Conservation (phyloP, 2,888 invertebrate genomes). For the Lampropteryx suffumata region DNA sequence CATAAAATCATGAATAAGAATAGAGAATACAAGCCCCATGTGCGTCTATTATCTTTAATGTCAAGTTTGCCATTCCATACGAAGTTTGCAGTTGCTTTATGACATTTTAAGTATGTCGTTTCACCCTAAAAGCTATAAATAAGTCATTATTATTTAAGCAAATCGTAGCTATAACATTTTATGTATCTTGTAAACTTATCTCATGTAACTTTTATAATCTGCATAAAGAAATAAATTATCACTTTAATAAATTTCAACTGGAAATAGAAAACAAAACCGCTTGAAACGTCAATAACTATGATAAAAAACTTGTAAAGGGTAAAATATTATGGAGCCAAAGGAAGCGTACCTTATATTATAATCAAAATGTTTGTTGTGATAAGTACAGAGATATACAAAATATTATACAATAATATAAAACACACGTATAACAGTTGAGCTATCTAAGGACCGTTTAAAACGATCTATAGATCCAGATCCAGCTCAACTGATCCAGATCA, state of each 20-base stretch:
- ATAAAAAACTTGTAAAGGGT: no score
- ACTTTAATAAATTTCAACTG: not conserved
- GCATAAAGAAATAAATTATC: not conserved
- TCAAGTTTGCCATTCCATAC: conserved; percentile 8
- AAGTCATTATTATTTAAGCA: conserved; percentile 18
- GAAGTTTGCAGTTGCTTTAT: conserved; percentile 11
- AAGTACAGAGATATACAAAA: no score
- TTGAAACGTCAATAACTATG: no score
- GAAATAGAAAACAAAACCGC: no score
- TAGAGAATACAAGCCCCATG: not conserved
- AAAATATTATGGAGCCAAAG: no score
- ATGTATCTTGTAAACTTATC: conserved; percentile 16
- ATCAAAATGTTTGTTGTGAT: no score
- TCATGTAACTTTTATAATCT: conserved; percentile 8
- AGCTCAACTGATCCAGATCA: no score
- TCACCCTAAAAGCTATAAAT: conserved; percentile 16
- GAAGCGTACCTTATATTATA: no score
- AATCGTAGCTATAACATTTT: conserved; percentile 14
- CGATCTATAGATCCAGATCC: no score
- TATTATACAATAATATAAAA: no score
- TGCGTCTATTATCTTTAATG: conserved; percentile 2
- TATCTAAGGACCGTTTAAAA: no score
- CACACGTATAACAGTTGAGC: no score
- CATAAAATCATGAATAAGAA: not conserved
- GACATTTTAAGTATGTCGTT: conserved; percentile 19